These are phyloP conservation scores for Paragorgia papillata DNA, from an alignment of 92 coral and sea anemone species.

Conservation along the genomic window DNA sequence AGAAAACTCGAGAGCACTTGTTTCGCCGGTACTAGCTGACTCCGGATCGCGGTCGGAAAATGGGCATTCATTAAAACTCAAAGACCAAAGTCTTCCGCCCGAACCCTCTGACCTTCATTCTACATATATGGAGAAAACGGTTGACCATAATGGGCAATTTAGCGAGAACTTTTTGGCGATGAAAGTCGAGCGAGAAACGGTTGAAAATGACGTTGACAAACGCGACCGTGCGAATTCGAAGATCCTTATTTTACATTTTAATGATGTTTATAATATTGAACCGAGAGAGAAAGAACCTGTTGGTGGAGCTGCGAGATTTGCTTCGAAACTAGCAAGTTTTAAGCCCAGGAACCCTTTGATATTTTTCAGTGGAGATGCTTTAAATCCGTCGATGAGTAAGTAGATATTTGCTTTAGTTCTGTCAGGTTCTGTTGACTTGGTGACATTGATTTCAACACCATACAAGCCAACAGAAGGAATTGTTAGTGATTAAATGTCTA, in stretches of 20 bases:
- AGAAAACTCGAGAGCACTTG: not conserved
- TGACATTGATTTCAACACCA: too few relatives aligned
- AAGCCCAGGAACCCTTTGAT: constrained; percentile 76
- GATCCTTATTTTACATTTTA: constrained; percentile 78
- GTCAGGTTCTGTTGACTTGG: too few relatives aligned
- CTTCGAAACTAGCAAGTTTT: constrained; percentile 84
- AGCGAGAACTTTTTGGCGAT: not conserved
- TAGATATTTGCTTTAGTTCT: constrained; percentile 1
- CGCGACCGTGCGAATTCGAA: not conserved
- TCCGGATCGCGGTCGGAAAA: not conserved
- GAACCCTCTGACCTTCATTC: not conserved
- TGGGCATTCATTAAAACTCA: not conserved
- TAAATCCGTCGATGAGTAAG: constrained; percentile 98
- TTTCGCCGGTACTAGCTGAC: not conserved
- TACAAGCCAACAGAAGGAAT: too few relatives aligned
- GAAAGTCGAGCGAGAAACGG: not conserved
- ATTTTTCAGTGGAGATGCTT: constrained; percentile 92
- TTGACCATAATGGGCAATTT: not conserved
- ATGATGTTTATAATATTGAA: constrained; percentile 97
- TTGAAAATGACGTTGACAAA: not conserved
- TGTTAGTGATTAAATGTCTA: too few relatives aligned
- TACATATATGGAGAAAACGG: not conserved
- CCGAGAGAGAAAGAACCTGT: constrained; percentile 95
- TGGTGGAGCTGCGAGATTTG: constrained; percentile 98
- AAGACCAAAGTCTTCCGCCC: not conserved